These are phyloP conservation scores for Strigops habroptila DNA, from an alignment of 2,113 vertebrate species.

Conservation along the genomic window DNA sequence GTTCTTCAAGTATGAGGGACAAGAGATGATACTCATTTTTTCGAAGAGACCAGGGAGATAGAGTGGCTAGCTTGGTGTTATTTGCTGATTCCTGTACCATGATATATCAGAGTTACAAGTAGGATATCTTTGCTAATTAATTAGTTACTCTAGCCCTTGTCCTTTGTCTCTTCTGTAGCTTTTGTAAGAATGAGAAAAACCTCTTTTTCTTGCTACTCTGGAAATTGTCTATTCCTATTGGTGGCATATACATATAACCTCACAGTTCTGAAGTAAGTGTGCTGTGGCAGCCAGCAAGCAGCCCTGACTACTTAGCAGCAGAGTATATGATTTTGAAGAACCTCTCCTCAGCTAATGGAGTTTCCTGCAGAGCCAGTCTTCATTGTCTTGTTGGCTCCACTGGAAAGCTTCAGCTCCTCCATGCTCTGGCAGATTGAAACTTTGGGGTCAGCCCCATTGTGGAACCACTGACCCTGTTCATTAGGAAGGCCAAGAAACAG, in stretches of 20 bases:
- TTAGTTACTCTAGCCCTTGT: background rate
- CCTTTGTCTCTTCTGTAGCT: background rate
- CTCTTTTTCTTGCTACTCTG: background rate
- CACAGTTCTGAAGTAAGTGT: background rate
- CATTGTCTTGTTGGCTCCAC: fast-evolving
- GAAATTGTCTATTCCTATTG: background rate
- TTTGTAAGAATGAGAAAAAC: background rate
- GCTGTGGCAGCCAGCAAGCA: background rate
- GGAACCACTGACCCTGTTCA: background rate
- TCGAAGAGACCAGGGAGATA: background rate
- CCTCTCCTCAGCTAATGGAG: fast-evolving
- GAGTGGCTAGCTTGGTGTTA: fast-evolving
- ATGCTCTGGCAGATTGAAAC: background rate
- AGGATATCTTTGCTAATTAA: background rate
- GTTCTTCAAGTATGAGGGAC: background rate
- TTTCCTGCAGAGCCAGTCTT: background rate
- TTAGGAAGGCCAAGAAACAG: background rate
- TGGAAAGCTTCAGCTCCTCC: background rate
- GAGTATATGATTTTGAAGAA: background rate
- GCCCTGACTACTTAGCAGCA: background rate
- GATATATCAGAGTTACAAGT: background rate
- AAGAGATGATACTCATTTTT: background rate
- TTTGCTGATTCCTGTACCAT: background rate
- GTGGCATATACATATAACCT: background rate
- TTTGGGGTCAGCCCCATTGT: background rate